Evolutionary conservation across 2,888 invertebrate species (phyloP), one percentile per base, ranked within the genome.

Genomic region (Aromia moschata): DNA sequence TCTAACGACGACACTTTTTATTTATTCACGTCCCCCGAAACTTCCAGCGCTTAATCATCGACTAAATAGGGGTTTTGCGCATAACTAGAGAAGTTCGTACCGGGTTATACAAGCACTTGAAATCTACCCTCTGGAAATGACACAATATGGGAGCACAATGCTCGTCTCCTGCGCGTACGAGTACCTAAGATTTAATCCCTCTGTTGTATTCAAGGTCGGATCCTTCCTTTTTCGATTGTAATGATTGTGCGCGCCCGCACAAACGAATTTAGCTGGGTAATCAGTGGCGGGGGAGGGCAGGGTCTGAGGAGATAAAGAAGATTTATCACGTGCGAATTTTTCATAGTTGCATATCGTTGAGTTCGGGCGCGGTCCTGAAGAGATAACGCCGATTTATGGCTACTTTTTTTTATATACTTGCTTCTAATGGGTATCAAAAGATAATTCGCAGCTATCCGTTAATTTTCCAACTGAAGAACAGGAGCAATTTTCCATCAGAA

Each of bases 111-210:
- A 71, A 73, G 74, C 73, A 74, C 71, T 75, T 71, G 68, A 69
- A 70, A 69, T 65, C 69, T 64, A 70, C 75, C 76, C 76, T 70
- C 73, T 75, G 75, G 69, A 75, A 76, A 72, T 75, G 77, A 77
- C 77, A 77, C 77, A 77, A 77, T 77, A 70, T 64, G 61, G 56
- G 63, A 54, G 37, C 67, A 74, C 67, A 72, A 70, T 65, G 64
- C 68, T 46, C 47, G 68, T 65, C 62, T 69, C 68, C 65, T 63
- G 45, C 51, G 45, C 51, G 44, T 53, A 71, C 67, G 69, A 74
- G 75, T 75, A 75, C 74, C 73, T 69, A 68, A 69, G 70, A 67
- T 70, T 65, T 77, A 77, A 77, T 77, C 77, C 75, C 68, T 66
- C 64, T 64, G 62, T 67, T 64, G 70, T 66, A 76, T 73, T 73